A percentile compares a stretch with the other conserved stretches of the same genome.
Conservation (phyloP, 2,797 vertebrate genomes). For the Helarctos malayanus region DNA sequence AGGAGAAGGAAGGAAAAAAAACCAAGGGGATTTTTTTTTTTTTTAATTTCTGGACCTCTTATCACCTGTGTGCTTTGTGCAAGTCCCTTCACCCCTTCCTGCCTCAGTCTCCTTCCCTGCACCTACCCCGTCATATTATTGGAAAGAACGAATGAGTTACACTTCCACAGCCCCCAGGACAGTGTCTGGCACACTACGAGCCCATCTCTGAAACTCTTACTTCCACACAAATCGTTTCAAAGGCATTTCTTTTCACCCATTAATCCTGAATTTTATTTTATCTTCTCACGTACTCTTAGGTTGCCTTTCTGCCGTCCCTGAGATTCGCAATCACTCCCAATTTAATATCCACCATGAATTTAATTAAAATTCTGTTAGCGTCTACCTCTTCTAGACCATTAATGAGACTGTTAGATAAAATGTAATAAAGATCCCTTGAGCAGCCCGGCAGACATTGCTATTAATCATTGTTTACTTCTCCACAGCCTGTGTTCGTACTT, state of each 20-base stretch:
- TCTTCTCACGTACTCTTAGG: background rate
- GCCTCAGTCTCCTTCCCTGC: background rate
- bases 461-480: conserved; percentile 65
- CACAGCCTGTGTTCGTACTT: background rate
- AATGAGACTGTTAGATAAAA: conserved; percentile 77
- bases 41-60: background rate
- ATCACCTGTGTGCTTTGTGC: background rate
- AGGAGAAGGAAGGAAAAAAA: background rate
- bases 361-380: conserved; percentile 80
- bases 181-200: background rate
- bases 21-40: background rate
- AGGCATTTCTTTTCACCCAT: background rate
- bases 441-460: background rate
- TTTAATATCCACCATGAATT: conserved; percentile 79
- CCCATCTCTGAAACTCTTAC: background rate
- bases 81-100: background rate
- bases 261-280: conserved; percentile 43
- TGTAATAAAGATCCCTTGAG: conserved; percentile 68
- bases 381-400: conserved; percentile 68
- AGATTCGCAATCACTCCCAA: conserved; percentile 68
- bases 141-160: background rate
- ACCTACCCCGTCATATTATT: fast-evolving
- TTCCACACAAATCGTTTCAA: background rate
- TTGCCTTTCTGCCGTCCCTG: conserved; percentile 43
- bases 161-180: background rate